Percentiles rank a stretch among this genome's conserved stretches.
Conservation (phyloP, 2,113 vertebrate species). For the Helogale parvula region DNA sequence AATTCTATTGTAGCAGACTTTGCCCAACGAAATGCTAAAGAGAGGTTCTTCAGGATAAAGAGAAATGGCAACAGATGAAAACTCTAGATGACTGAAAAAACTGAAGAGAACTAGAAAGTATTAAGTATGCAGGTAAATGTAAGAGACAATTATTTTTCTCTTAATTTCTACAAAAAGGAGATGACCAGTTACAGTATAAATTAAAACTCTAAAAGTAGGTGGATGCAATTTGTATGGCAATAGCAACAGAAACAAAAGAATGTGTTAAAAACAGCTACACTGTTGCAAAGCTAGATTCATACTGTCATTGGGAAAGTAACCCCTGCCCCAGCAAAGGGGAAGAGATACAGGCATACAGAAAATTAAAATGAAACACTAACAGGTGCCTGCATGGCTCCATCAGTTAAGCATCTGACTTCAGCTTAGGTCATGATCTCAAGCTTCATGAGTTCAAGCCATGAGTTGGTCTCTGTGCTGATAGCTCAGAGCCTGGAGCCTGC, state of each 20-base stretch:
- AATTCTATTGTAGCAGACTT: background rate
- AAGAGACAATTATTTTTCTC: background rate
- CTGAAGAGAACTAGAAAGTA: background rate
- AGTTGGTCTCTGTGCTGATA: too few relatives aligned
- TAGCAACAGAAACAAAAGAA: background rate
- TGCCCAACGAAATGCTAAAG: background rate
- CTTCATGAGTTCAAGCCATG: too few relatives aligned
- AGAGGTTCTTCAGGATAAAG: conserved; percentile 1
- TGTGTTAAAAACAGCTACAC: background rate
- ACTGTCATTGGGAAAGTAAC: background rate
- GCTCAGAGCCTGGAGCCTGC: too few relatives aligned
- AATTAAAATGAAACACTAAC: conserved; percentile 3
- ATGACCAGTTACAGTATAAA: background rate
- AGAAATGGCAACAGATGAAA: background rate
- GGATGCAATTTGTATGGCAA: background rate
- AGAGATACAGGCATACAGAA: background rate
- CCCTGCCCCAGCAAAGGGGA: background rate
- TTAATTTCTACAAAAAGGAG: background rate
- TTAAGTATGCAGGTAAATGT: background rate
- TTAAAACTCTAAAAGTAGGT: background rate
- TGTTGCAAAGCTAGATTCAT: background rate
- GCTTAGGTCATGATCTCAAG: too few relatives aligned
- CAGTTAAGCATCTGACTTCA: too few relatives aligned
- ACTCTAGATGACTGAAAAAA: background rate
- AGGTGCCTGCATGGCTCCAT: too few relatives aligned